Percentiles rank a stretch among this genome's conserved stretches.
phyloP scores from a whole-genome alignment of 2,113 vertebrate species.

The Callocephalon fimbriatum region DNA sequence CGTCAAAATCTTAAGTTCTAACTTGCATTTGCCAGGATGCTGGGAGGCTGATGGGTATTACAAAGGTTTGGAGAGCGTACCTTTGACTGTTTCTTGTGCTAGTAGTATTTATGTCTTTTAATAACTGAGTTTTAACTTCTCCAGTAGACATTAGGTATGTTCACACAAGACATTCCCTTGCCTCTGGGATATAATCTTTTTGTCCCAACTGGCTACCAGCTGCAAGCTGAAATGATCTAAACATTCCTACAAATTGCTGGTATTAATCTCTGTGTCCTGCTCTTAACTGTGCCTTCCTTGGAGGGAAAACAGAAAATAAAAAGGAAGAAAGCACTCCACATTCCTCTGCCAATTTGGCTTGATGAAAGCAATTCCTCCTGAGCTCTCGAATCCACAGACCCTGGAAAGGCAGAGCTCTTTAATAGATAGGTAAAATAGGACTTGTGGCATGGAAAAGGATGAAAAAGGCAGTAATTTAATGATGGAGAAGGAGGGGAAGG shows the following conservation, averaged over 20 bases:
- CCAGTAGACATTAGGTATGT: neutral
- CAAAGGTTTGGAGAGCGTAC: neutral
- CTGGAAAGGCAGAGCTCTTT: neutral
- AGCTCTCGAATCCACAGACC: neutral
- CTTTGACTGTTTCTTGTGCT: neutral
- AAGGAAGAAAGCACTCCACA: neutral
- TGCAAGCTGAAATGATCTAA: conserved; percentile 11
- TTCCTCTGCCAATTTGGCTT: neutral
- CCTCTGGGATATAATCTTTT: conserved; percentile 41
- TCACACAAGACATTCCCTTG: conserved; percentile 19
- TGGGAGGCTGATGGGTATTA: neutral
- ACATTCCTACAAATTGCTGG: conserved; percentile 39
- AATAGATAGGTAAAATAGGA: neutral
- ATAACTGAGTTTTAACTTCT: conserved; percentile 40
- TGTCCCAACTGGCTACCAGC: conserved; percentile 39
- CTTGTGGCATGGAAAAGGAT: neutral
- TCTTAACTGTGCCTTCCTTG: conserved; percentile 17
- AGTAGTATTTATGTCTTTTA: conserved; percentile 54
- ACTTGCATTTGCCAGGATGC: neutral
- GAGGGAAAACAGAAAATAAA: neutral
- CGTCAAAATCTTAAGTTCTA: neutral
- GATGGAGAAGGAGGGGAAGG: neutral
- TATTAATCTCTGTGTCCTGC: conserved; percentile 48
- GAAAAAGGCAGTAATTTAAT: neutral
- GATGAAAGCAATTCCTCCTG: neutral